A percentile compares a stretch with the other conserved stretches of the same genome.
These are phyloP conservation scores for Perizoma flavofasciatum DNA, from an alignment of 2,888 invertebrate genomes.

Conservation along the genomic window DNA sequence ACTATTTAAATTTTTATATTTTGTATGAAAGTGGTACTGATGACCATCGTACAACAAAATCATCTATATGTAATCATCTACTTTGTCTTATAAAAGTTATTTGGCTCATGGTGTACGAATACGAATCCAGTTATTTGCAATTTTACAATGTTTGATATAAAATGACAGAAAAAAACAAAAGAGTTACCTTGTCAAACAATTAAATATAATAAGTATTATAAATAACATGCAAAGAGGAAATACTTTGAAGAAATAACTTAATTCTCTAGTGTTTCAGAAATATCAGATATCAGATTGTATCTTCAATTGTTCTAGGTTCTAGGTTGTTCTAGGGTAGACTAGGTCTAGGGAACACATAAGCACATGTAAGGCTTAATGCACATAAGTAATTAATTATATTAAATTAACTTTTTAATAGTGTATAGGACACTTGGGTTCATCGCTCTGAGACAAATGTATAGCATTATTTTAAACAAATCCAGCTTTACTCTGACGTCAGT, in stretches of 20 bases:
- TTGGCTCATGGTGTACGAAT: background rate
- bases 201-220: conserved; percentile 1
- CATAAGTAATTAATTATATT: too few relatives aligned
- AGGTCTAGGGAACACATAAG: too few relatives aligned
- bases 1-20: conserved; percentile 6
- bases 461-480: background rate
- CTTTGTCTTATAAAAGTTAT: conserved; percentile 2
- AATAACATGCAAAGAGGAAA: background rate
- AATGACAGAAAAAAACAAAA: conserved; percentile 3
- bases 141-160: conserved; percentile 1
- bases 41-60: conserved; percentile 1
- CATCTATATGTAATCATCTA: conserved; percentile 1
- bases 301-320: too few relatives aligned
- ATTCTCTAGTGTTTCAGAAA: conserved; percentile 1
- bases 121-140: conserved; percentile 2
- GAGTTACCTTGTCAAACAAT: conserved; percentile 3
- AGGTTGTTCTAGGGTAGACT: too few relatives aligned
- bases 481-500: conserved; percentile 20
- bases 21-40: conserved; percentile 6
- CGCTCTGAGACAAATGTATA: conserved; percentile 4
- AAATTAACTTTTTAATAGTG: too few relatives aligned
- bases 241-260: background rate
- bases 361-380: too few relatives aligned
- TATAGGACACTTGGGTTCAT: conserved; percentile 5
- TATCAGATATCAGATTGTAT: too few relatives aligned